Evolutionary conservation across 2,797 vertebrate genomes (phyloP), one percentile per base, ranked within the genome.

Genomic region (Ctenochaetus hawaiiensis): DNA sequence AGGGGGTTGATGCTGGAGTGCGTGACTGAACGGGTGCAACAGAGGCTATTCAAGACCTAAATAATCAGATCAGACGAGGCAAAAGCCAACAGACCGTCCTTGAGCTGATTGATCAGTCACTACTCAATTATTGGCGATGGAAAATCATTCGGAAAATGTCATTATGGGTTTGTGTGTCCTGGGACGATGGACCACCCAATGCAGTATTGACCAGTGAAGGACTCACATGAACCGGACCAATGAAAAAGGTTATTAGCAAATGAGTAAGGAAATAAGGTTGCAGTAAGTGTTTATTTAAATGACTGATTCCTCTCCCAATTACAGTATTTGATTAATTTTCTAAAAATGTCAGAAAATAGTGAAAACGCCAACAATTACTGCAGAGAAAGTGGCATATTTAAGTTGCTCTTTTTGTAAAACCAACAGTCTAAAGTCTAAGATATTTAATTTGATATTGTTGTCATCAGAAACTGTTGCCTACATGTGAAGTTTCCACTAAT

Each of bases 81-180:
- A 59, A 34, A 78, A 43, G 54, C 8, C 49, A 64, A 23, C 67
- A 53, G 17, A 49, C 60, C 18, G 65, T 72, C 77, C 82, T 85
- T 72, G 62, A 80, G 49, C 56, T 85, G 82, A 90, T 72, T 58
- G 57, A 81, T 84, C 57, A 79, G 65, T 88, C 88, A 61, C 82
- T 80, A 78, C 54, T 85, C 71, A 68, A 75, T 91, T 86, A 90
- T 86, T 78, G 86, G 77, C 54, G 76, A 67, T 77, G 58, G 63
- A 69, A 77, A 85, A 78, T 12, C 39, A 41, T 66, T 75, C 78
- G 26, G 51, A 69, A 41, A 59, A 70, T 45, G 63, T 59, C 66
- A 75, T 57, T 63, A 74, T 39, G 54, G 78, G 51, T 59, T 72
- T 81, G 18, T 14, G 20, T 62, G 76, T 56, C 68, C 70, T 2